Evolutionary conservation across 2,113 vertebrate genomes (phyloP).

Genomic region (Elephas maximus): DNA sequence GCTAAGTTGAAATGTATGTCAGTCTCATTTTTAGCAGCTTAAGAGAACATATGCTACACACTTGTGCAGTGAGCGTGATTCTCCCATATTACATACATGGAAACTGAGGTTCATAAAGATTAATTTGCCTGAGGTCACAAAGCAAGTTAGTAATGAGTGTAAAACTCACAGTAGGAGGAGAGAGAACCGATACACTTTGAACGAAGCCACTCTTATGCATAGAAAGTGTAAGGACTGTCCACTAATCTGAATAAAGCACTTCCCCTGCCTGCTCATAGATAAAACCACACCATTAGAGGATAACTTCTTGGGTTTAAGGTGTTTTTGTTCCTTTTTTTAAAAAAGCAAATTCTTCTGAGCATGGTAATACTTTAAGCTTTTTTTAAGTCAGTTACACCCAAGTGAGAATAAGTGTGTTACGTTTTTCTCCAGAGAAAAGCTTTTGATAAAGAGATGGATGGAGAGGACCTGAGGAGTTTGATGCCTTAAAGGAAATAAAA

Average conservation of each 20-base stretch:
- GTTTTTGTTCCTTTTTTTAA: not conserved
- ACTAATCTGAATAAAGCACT: not conserved
- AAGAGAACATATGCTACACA: not conserved
- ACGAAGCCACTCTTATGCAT: not conserved
- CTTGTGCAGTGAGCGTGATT: conserved; percentile 12
- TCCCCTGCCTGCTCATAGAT: not conserved
- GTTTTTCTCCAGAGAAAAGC: not conserved
- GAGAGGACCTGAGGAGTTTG: not conserved
- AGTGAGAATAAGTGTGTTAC: conserved; percentile 10
- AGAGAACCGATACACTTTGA: conserved; percentile 24
- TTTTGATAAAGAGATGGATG: not conserved
- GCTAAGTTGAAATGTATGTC: not conserved
- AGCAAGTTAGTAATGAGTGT: not conserved
- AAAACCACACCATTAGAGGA: not conserved
- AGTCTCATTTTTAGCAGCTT: not conserved
- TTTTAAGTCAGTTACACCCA: conserved; percentile 36
- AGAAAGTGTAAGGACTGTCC: not conserved
- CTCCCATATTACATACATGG: not conserved
- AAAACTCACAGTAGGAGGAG: not conserved
- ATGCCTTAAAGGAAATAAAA: not conserved
- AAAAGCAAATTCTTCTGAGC: conserved; percentile 34
- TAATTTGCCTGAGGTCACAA: conserved; percentile 57
- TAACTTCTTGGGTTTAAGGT: conserved; percentile 5
- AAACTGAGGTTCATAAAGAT: conserved; percentile 12
- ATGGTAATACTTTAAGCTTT: conserved; percentile 23